A percentile compares a stretch with the other conserved stretches of the same genome.
These are phyloP conservation scores for Eurystomus glaucurus DNA, from an alignment of 2,797 vertebrate species.

Conservation along the genomic window DNA sequence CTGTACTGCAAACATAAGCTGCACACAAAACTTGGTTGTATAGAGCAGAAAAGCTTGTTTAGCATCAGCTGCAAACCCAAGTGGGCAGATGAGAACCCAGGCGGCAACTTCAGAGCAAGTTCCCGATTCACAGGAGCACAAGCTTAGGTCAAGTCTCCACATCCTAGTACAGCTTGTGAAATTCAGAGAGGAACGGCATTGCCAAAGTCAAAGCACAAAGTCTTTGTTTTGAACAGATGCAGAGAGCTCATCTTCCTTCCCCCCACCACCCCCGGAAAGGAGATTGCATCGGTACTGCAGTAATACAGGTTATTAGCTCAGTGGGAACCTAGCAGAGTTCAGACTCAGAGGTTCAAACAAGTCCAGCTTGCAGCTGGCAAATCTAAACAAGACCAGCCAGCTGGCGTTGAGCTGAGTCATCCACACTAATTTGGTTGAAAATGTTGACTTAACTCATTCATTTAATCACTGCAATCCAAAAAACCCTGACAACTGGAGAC, in stretches of 20 bases:
- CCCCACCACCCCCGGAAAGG: background rate
- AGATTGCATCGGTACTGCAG: background rate
- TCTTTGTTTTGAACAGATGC: background rate
- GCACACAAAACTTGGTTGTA: accelerated
- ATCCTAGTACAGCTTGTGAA: background rate
- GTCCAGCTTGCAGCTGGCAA: slow-evolving; percentile 64
- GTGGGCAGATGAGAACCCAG: background rate
- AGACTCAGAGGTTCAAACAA: background rate
- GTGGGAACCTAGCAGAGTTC: slow-evolving; percentile 21
- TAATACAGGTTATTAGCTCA: slow-evolving; percentile 20
- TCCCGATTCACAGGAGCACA: background rate
- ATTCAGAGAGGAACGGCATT: background rate
- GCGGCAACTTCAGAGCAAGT: background rate
- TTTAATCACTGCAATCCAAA: background rate
- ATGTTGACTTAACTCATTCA: slow-evolving; percentile 25
- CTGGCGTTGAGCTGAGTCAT: slow-evolving; percentile 44
- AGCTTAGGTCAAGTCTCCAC: background rate
- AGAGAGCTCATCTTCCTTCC: background rate
- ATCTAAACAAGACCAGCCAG: slow-evolving; percentile 43
- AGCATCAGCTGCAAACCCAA: background rate
- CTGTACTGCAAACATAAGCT: background rate
- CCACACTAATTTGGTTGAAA: background rate
- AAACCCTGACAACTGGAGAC: background rate
- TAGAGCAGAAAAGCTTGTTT: background rate
- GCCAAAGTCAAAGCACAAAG: background rate